Evolutionary conservation across 2,888 invertebrate species (phyloP).

Genomic region (Philonicus albiceps): DNA sequence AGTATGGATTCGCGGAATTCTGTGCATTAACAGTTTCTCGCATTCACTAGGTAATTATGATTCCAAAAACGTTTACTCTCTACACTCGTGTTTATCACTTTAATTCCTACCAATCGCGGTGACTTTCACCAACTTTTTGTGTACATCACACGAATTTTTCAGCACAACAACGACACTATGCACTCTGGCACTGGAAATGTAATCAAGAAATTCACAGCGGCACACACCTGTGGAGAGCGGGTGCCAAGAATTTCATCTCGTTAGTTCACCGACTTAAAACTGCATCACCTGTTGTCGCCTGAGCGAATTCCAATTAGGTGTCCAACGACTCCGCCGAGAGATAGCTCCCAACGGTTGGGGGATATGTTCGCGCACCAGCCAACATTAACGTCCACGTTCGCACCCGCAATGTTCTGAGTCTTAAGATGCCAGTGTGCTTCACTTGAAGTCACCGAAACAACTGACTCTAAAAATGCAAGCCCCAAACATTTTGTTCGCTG

Average conservation of each 20-base stretch:
- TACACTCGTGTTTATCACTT: not conserved
- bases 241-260: slow-evolving; percentile 26
- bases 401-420: not conserved
- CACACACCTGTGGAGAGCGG: slow-evolving; percentile 4
- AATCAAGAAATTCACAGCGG: not conserved
- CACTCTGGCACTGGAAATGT: not conserved
- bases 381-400: not conserved
- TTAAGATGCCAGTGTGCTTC: not conserved
- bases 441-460: not conserved
- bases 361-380: not conserved
- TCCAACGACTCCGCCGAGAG: not conserved
- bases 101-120: not conserved
- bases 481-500: slow-evolving; percentile 4
- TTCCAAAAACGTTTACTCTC: not conserved
- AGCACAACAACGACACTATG: slow-evolving; percentile 1
- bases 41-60: not conserved
- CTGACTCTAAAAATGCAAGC: not conserved
- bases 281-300: not conserved
- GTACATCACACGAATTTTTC: not conserved
- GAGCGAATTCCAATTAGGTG: not conserved
- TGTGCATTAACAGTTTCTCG: not conserved
- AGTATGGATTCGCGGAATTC: not conserved
- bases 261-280: not conserved
- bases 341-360: not conserved
- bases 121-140: slow-evolving; percentile 7